Evolutionary conservation across 2,113 vertebrate species (phyloP).

Genomic region (Oncorhynchus gorbuscha): DNA sequence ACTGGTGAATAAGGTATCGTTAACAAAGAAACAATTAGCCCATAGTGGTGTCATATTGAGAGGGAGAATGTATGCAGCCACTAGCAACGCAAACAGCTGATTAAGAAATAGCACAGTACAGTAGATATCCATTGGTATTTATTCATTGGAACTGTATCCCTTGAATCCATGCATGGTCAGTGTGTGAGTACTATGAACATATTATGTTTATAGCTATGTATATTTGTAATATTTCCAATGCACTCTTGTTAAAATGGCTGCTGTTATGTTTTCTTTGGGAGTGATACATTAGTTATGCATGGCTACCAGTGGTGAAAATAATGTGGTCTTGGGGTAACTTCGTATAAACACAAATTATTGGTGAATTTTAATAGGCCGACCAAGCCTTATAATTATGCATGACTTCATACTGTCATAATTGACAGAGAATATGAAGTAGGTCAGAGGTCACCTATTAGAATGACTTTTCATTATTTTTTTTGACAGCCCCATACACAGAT

Average conservation of each 20-base stretch:
- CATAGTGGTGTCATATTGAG: conserved; percentile 51
- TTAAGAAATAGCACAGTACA: not conserved
- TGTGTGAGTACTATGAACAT: not conserved
- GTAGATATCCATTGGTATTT: not conserved
- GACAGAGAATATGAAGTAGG: conserved; percentile 99
- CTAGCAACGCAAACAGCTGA: conserved; percentile 54
- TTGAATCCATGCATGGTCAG: not conserved
- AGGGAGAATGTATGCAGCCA: conserved; percentile 42
- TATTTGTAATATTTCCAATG: conserved; percentile 2
- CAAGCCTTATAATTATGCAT: conserved; percentile 98
- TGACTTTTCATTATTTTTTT: conserved; percentile 99
- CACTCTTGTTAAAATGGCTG: conserved; percentile 8
- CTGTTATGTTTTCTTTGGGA: conserved; percentile 52
- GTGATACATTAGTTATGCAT: conserved; percentile 69
- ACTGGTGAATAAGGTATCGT: conserved; percentile 75
- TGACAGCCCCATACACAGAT: conserved; percentile 92
- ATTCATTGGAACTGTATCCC: not conserved
- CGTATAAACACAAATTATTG: conserved; percentile 93
- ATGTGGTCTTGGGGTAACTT: conserved; percentile 67
- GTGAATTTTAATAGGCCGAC: conserved; percentile 93
- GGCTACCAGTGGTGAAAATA: conserved; percentile 65
- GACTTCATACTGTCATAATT: conserved; percentile 97
- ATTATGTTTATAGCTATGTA: not conserved
- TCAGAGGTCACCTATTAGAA: conserved; percentile 98
- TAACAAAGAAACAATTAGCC: conserved; percentile 77